These are phyloP conservation scores for Leucophenga maculata DNA, from an alignment of 2,888 invertebrate genomes.

Conservation along the genomic window DNA sequence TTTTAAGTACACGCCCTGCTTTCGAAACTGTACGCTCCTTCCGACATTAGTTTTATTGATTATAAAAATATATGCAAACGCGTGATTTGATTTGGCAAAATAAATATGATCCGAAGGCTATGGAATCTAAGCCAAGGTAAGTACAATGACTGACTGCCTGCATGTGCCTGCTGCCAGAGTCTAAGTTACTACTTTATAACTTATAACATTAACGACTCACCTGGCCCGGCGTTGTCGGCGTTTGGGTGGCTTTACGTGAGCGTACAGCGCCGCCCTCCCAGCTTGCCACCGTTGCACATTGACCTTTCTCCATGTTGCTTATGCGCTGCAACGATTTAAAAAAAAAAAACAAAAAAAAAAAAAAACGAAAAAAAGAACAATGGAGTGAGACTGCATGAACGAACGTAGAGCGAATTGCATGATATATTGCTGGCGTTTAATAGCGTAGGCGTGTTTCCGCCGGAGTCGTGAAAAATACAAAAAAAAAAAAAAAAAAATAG, in stretches of 20 bases:
- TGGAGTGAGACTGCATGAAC: not conserved
- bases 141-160: slow-evolving; percentile 8
- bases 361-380: slow-evolving; percentile 9
- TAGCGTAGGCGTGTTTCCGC: not conserved
- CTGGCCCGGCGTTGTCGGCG: slow-evolving; percentile 72
- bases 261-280: slow-evolving; percentile 78
- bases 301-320: slow-evolving; percentile 78
- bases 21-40: too few species aligned
- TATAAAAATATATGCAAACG: too few species aligned
- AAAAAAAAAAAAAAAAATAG: not conserved
- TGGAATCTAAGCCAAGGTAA: slow-evolving; percentile 36
- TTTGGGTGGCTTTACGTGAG: slow-evolving; percentile 75
- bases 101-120: slow-evolving; percentile 11
- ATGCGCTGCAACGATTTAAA: slow-evolving; percentile 72
- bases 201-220: slow-evolving; percentile 50
- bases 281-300: slow-evolving; percentile 79
- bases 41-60: too few species aligned
- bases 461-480: slow-evolving; percentile 25
- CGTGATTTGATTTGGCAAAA: too few species aligned
- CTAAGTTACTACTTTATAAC: too few species aligned
- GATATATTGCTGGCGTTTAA: slow-evolving; percentile 38
- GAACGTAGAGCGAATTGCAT: slow-evolving; percentile 42
- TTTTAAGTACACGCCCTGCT: too few species aligned
- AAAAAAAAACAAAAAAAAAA: slow-evolving; percentile 24
- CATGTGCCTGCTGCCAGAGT: too few species aligned